A percentile compares a stretch with the other conserved stretches of the same genome.
These are phyloP conservation scores for Spermophilus dauricus DNA, from an alignment of 2,113 vertebrate genomes.

Conservation along the genomic window DNA sequence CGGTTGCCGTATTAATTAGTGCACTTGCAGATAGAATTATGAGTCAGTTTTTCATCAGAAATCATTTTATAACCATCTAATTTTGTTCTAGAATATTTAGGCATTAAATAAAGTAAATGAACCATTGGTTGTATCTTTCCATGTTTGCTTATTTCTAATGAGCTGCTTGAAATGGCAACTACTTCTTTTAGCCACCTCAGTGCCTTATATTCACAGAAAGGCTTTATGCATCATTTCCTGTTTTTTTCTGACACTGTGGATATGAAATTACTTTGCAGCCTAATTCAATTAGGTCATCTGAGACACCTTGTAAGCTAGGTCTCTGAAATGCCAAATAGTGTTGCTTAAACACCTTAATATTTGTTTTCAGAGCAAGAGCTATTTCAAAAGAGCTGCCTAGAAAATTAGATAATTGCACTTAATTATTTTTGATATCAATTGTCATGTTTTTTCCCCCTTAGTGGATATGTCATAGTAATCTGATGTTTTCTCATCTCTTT, in stretches of 20 bases:
- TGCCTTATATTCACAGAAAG: background rate
- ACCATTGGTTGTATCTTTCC: background rate
- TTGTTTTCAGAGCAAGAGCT: background rate
- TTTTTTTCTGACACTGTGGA: background rate
- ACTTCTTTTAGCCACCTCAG: background rate
- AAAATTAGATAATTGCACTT: conserved; percentile 37
- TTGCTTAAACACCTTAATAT: background rate
- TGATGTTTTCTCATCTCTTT: conserved; percentile 55
- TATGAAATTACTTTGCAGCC: conserved; percentile 36
- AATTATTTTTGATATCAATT: conserved; percentile 62
- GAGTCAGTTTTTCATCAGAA: conserved; percentile 64
- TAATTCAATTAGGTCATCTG: conserved; percentile 8
- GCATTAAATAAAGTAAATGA: conserved; percentile 56
- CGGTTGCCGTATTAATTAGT: conserved; percentile 54
- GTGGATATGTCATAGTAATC: conserved; percentile 52
- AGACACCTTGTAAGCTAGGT: background rate
- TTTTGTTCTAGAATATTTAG: conserved; percentile 44
- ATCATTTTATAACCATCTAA: conserved; percentile 53
- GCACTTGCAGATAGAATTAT: conserved; percentile 25
- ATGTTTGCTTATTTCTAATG: background rate
- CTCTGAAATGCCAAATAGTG: conserved; percentile 53
- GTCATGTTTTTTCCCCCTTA: background rate
- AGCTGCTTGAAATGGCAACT: background rate
- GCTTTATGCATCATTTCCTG: conserved; percentile 41
- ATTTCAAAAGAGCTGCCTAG: conserved; percentile 13